phyloP scores from a whole-genome alignment of 2,113 vertebrate genomes.

The Paralichthys olivaceus region DNA sequence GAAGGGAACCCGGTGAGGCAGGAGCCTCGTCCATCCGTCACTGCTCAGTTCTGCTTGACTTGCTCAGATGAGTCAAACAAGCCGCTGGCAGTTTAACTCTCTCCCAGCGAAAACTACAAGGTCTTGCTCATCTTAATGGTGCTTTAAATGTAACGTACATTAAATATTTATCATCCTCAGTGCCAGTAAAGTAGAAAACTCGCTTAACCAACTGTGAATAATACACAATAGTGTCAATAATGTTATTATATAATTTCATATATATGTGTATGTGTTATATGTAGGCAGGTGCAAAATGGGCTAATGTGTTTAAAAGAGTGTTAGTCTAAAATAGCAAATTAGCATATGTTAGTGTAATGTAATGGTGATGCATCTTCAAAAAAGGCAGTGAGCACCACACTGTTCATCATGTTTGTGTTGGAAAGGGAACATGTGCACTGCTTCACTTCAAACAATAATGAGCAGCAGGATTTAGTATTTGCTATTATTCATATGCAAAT shows the following conservation, averaged over 20 bases:
- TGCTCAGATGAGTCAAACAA: slow-evolving; percentile 41
- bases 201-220: background rate
- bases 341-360: background rate
- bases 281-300: too few relatives aligned
- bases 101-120: slow-evolving; percentile 5
- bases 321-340: background rate
- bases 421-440: slow-evolving; percentile 35
- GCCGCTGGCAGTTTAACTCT: slow-evolving; percentile 41
- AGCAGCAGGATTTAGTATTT: slow-evolving; percentile 46
- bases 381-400: background rate
- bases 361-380: background rate
- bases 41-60: slow-evolving; percentile 43
- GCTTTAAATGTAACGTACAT: slow-evolving; percentile 22
- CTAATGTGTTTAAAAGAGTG: background rate
- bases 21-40: slow-evolving; percentile 46
- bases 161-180: background rate
- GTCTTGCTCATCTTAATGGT: background rate
- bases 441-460: slow-evolving; percentile 44
- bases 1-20: slow-evolving; percentile 42
- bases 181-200: background rate
- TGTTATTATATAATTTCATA: background rate
- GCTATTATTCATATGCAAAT: slow-evolving; percentile 61
- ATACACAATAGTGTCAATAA: background rate
- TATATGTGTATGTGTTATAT: background rate
- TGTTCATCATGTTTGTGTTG: slow-evolving; percentile 8